Evolutionary conservation across 2,797 vertebrate genomes (phyloP).

Genomic region (Phalloptychus januarius): DNA sequence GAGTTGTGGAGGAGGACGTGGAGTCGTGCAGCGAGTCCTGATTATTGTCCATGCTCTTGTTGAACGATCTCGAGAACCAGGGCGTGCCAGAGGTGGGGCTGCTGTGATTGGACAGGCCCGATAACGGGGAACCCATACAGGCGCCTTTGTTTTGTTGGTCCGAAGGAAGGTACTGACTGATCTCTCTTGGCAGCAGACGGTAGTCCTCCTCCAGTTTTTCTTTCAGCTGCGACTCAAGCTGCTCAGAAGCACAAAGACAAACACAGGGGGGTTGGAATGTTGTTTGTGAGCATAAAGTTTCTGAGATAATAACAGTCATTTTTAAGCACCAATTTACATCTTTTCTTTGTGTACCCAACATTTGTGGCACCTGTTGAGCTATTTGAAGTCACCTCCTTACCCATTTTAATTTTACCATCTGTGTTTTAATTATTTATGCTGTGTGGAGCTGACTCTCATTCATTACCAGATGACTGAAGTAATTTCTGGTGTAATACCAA

Average conservation of each 20-base stretch:
- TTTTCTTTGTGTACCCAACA: background rate
- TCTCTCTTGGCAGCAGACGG: constrained; percentile 79
- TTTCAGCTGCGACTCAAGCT: constrained; percentile 80
- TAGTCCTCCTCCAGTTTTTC: constrained; percentile 75
- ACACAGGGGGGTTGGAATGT: background rate
- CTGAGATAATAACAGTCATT: background rate
- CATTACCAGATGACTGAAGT: too few species aligned
- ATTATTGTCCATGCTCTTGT: constrained; percentile 75
- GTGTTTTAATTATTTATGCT: too few species aligned
- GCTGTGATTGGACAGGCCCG: constrained; percentile 72
- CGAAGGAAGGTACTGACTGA: constrained; percentile 79
- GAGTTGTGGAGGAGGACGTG: constrained; percentile 69
- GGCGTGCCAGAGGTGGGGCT: constrained; percentile 77
- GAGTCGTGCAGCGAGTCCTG: constrained; percentile 69
- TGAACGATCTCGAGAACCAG: constrained; percentile 59
- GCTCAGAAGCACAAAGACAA: background rate
- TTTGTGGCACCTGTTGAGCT: background rate
- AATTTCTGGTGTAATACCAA: too few species aligned
- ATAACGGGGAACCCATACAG: constrained; percentile 66
- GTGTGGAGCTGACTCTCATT: too few species aligned
- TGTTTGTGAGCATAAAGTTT: background rate
- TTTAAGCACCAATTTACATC: background rate
- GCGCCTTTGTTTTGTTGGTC: constrained; percentile 77
- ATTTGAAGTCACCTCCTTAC: too few species aligned
- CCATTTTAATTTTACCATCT: too few species aligned